Conservation (phyloP, 2,888 invertebrate species). For the Tholera decimalis region DNA sequence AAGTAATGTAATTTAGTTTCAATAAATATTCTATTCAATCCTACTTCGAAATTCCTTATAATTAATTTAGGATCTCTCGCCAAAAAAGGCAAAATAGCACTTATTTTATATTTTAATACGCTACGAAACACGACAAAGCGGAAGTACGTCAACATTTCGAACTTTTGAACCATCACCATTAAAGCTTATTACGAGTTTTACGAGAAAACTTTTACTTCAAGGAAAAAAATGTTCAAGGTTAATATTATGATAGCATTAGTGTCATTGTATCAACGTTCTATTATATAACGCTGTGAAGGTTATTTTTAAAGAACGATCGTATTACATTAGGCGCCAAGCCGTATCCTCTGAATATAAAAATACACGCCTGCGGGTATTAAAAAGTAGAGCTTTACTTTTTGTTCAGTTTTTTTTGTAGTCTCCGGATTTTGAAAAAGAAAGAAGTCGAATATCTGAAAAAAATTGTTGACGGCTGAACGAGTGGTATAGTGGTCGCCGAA, state of each 20-base stretch:
- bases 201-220: constrained; percentile 4
- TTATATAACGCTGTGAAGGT: constrained; percentile 26
- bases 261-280: constrained; percentile 30
- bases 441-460: constrained; percentile 19
- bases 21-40: too few relatives aligned
- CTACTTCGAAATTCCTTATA: not conserved
- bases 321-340: constrained; percentile 40
- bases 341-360: constrained; percentile 21
- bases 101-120: too few relatives aligned
- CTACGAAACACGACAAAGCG: not conserved
- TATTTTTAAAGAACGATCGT: constrained; percentile 25
- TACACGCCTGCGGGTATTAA: constrained; percentile 9
- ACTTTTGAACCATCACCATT: constrained; percentile 5
- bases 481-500: not conserved
- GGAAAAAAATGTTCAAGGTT: constrained; percentile 36
- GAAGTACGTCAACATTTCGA: constrained; percentile 4
- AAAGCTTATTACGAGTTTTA: constrained; percentile 20
- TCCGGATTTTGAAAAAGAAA: constrained; percentile 1
- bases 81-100: not conserved
- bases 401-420: constrained; percentile 23
- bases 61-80: constrained; percentile 1
- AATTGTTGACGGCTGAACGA: constrained; percentile 1
- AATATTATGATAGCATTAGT: constrained; percentile 28
- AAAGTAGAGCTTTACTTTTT: constrained; percentile 17
- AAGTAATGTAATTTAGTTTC: too few relatives aligned